Base-by-base conservation (phyloP, 2,797 vertebrate species). In the Macrochelys suwanniensis region DNA sequence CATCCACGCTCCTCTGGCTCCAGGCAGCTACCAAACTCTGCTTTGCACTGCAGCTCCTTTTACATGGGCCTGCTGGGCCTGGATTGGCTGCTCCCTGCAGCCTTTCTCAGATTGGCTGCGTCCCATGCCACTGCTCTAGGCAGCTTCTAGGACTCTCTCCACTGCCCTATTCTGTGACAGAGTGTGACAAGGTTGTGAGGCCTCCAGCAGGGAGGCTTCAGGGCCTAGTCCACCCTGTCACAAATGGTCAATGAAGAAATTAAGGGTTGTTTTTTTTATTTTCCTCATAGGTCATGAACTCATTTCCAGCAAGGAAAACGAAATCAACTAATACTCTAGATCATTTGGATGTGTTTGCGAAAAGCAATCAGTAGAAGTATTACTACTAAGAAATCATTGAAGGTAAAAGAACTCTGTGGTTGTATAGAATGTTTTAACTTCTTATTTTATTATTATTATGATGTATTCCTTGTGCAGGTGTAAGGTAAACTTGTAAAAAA, bases 361-460 rank as follows among this genome's bases (percentile, higher is more conserved):
- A 61, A 87, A 82, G n/a, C 80, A 76, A 31, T 19, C 86, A 76
- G 80, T 92, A 68, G 65, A 49, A 0, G 59, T 79, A 83, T 79
- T 17, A 85, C 45, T 65, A 68, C 10, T n/a, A 82, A 88, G 37
- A 79, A 93, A 76, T 33, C 33, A 19, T 19, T n/a, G 81, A 68
- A 87, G 74, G 37, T 93, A 82, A 83, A 89, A 94, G 68, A 88
- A 68, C 88, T 17, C 37, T 0, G 0, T 5, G 80, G 74, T 21
- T 80, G 4, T 50, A 28, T 71, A 47, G 81, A 88, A 71, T 95
- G 79, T 82, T 45, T 93, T 17, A 88, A 94, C 92, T 93, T 86
- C 33, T 88, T 91, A 79, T 89, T 91, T 95, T 86, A 31, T 88
- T 92, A 80, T 89, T 90, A 78, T 96, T 89, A 0, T 0, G 28